Evolutionary conservation across 1,140 invertebrate genomes (phyloP).

Genomic region (Brachionus rotundiformis): DNA sequence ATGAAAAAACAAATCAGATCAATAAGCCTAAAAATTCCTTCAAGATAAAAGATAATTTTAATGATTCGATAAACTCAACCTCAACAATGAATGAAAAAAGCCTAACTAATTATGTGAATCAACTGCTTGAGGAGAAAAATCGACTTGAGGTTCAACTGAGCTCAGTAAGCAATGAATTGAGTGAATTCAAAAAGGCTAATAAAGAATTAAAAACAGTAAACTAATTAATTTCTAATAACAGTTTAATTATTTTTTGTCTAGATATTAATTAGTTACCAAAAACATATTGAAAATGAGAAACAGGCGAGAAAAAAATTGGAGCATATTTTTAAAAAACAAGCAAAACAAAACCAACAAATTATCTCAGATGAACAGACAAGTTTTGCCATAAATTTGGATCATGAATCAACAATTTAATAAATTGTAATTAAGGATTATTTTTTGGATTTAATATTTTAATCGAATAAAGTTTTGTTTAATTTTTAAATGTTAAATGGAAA

Average conservation of each 20-base stretch:
- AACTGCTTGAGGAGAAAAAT: constrained; percentile 27
- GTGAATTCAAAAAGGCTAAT: constrained; percentile 31
- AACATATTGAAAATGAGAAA: constrained; percentile 40
- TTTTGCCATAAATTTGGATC: constrained; percentile 1
- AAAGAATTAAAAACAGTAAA: constrained; percentile 40
- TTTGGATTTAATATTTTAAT: constrained; percentile 32
- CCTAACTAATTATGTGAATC: constrained; percentile 17
- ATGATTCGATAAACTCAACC: neutral
- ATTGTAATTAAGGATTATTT: neutral
- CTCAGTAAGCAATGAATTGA: constrained; percentile 20
- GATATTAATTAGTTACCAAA: constrained; percentile 5
- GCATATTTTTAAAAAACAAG: neutral
- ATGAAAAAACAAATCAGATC: neutral
- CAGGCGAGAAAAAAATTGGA: constrained; percentile 26
- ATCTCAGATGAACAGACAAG: neutral
- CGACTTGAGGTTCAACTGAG: neutral
- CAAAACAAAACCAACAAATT: constrained; percentile 15
- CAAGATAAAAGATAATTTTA: neutral
- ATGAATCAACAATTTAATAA: constrained; percentile 42
- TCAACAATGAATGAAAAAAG: constrained; percentile 37
- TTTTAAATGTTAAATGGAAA: neutral
- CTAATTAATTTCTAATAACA: neutral
- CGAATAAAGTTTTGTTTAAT: constrained; percentile 26
- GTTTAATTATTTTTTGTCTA: neutral
- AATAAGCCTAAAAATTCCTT: neutral